Conservation (phyloP, 2,113 vertebrate species). For the Siniperca chuatsi region DNA sequence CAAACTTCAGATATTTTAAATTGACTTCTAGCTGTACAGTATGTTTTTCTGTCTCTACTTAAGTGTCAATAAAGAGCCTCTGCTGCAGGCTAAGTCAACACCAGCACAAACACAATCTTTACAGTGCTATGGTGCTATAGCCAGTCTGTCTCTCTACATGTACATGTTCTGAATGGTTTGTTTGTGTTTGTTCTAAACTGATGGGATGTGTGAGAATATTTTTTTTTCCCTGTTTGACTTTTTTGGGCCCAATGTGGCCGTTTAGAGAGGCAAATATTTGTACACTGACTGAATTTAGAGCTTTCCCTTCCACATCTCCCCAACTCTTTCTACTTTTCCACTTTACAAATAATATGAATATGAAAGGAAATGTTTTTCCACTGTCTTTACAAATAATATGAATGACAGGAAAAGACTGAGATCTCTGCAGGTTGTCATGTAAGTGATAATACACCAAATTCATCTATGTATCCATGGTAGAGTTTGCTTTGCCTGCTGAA, state of each 20-base stretch:
- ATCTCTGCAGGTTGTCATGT: neutral
- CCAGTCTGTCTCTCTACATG: neutral
- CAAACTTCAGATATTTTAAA: neutral
- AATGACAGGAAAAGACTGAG: neutral
- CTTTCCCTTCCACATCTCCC: neutral
- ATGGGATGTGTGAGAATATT: neutral
- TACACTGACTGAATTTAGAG: neutral
- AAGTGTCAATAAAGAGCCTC: slow-evolving; percentile 17
- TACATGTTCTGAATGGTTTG: neutral
- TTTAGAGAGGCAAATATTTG: neutral
- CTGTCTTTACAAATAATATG: neutral
- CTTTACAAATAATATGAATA: neutral
- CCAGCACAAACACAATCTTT: neutral
- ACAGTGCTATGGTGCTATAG: neutral
- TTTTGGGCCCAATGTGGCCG: neutral
- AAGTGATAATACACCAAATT: neutral
- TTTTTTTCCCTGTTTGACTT: neutral
- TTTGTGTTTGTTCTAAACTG: neutral
- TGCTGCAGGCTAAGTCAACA: slow-evolving; percentile 26
- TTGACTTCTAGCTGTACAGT: neutral
- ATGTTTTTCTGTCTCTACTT: slow-evolving; percentile 13
- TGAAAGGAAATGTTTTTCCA: neutral
- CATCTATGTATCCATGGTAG: neutral
- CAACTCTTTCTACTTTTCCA: neutral
- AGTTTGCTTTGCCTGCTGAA: neutral